Evolutionary conservation across 2,797 vertebrate species (phyloP).

Genomic region (Betta splendens): DNA sequence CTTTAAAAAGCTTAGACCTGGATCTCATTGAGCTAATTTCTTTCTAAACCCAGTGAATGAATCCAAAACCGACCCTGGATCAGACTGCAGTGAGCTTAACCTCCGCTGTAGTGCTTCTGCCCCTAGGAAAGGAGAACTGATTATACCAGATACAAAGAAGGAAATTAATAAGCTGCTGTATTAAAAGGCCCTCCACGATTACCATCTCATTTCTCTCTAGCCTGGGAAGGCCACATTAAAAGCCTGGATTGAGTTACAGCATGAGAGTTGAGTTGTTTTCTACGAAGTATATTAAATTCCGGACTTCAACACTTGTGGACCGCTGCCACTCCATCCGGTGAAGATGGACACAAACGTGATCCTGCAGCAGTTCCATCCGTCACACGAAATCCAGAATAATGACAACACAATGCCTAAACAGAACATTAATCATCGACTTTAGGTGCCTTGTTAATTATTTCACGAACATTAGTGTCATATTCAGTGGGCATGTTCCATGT

Average conservation of each 20-base stretch:
- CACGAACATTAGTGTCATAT: too few relatives aligned
- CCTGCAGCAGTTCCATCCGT: conserved; percentile 15
- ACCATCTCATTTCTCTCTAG: conserved; percentile 2
- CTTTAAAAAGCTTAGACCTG: conserved; percentile 20
- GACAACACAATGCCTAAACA: conserved; percentile 10
- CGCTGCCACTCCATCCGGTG: neutral
- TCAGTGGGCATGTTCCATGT: too few relatives aligned
- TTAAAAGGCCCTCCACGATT: conserved; percentile 3
- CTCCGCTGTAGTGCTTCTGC: conserved; percentile 24
- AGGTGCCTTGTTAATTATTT: neutral
- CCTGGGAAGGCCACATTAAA: conserved; percentile 2
- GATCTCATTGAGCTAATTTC: conserved; percentile 25
- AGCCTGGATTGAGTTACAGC: neutral
- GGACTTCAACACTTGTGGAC: neutral
- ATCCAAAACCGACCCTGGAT: conserved; percentile 8
- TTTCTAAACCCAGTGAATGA: conserved; percentile 22
- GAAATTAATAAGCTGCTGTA: conserved; percentile 19
- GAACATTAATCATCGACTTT: neutral
- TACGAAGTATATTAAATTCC: neutral
- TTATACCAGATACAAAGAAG: conserved; percentile 28
- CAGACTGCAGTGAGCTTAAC: conserved; percentile 31
- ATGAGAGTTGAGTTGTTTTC: neutral
- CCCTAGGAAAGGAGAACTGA: conserved; percentile 4
- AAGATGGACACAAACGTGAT: neutral
- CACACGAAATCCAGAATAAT: conserved; percentile 11